Percentiles rank a stretch among this genome's conserved stretches.
These are phyloP conservation scores for Microcebus tavaratra DNA, from an alignment of 2,113 vertebrate species.

Conservation along the genomic window DNA sequence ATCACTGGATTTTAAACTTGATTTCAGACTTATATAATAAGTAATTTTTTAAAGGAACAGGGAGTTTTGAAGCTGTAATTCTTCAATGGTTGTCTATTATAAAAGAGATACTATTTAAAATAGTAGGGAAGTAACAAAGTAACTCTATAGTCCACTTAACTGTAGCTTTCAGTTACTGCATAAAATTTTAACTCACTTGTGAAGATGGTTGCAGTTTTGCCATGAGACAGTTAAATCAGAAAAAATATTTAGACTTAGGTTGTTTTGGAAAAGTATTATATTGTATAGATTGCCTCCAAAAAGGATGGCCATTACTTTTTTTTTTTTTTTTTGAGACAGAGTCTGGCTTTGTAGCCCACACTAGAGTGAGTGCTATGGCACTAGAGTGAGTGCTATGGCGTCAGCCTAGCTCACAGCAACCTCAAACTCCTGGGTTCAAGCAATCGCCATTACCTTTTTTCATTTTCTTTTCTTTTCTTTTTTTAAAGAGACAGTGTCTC, in stretches of 20 bases:
- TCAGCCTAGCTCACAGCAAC: too few relatives aligned
- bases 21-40: conserved; percentile 18
- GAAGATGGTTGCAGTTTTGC: not conserved
- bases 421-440: too few relatives aligned
- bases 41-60: not conserved
- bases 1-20: conserved; percentile 9
- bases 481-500: not conserved
- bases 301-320: conserved; percentile 19
- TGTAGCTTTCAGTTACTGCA: not conserved
- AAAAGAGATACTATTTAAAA: not conserved
- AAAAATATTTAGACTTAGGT: not conserved
- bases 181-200: conserved; percentile 25
- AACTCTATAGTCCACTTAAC: not conserved
- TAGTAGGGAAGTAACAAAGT: not conserved
- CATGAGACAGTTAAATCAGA: not conserved
- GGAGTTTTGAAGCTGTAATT: conserved; percentile 15
- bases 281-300: not conserved
- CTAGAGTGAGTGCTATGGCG: too few relatives aligned
- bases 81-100: not conserved
- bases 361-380: too few relatives aligned
- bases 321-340: not conserved
- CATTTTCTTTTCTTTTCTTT: not conserved
- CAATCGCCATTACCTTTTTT: too few relatives aligned
- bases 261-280: conserved; percentile 33
- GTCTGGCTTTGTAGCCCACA: too few relatives aligned